phyloP scores from a whole-genome alignment of 2,113 vertebrate species.

The Eidolon helvum region DNA sequence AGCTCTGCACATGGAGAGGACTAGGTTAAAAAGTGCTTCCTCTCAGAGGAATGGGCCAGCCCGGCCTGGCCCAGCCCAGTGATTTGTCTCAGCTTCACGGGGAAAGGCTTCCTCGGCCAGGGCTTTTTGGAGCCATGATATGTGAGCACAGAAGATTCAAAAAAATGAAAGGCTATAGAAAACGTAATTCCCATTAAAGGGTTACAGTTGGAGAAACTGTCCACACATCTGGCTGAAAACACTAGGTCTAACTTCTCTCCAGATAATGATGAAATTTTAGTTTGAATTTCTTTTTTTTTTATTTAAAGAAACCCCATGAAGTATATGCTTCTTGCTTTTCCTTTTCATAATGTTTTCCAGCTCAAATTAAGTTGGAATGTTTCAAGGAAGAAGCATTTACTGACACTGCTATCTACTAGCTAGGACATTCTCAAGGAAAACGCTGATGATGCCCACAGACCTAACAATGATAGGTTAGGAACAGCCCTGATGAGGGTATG shows the following conservation, averaged over 20 bases:
- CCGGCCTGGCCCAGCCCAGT: neutral
- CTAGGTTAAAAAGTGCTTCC: neutral
- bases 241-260: constrained; percentile 16
- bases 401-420: neutral
- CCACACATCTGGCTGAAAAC: constrained; percentile 38
- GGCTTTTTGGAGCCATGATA: neutral
- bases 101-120: neutral
- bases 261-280: constrained; percentile 18
- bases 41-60: neutral
- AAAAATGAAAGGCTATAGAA: constrained; percentile 72
- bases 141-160: constrained; percentile 59
- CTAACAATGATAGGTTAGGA: neutral
- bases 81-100: neutral
- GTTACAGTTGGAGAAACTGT: constrained; percentile 24
- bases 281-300: neutral
- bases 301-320: neutral
- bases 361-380: neutral
- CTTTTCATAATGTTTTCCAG: neutral
- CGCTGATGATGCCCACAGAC: neutral
- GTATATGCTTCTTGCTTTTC: neutral
- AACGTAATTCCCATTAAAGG: constrained; percentile 67
- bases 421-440: neutral
- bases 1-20: constrained; percentile 24
- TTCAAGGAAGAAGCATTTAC: constrained; percentile 14
- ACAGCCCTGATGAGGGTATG: neutral